Evolutionary conservation across 2,113 vertebrate species (phyloP), one percentile per base, ranked within the genome.

Genomic region (Odontesthes bonariensis): DNA sequence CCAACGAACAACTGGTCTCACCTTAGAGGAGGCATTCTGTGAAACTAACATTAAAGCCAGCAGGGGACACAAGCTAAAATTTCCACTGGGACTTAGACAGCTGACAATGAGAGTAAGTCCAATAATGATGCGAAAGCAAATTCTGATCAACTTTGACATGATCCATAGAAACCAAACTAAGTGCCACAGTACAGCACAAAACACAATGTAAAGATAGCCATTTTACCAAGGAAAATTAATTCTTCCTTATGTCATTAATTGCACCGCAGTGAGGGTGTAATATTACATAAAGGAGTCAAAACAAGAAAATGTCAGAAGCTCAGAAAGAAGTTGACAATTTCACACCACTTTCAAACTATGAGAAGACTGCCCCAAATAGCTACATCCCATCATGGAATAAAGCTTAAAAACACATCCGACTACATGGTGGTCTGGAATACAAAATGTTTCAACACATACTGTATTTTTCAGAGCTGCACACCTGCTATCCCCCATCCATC

Each of bases 401-500:
- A 56, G 53, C 8, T 13, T 0, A 35, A 67, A 44, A 53, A 27
- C 12, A 6, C 4, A 11, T 53, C 3, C 27, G 46, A 12, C 0
- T 16, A 27, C 2, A 22, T 16, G 17, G 3, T 33, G 20, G 5
- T 22, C 2, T 22, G 53, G 8, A 67, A 61, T 31, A 32, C 46
- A 56, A 14, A 5, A 3, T 0, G 22, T 38, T 74, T 76, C 11
- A 35, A 14, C 5, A 38, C 68, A 35, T 57, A 35, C 32, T 51
- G 42, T 22, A 47, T 53, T 27, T 77, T 68, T 53, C 16, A 66
- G 12, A 46, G 49, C 11, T 11, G 42, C 65, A 55, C 89, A 86
- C 69, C 89, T 92, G 91, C 81, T 78, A 8, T 13, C 8, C 13
- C 20, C 68, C 52, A 16, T 88, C 72, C 44, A 31, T 83, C 66